A percentile compares a stretch with the other conserved stretches of the same genome.
Evolutionary conservation across 2,888 invertebrate genomes (phyloP).

Genomic region (Spisula subtruncata): DNA sequence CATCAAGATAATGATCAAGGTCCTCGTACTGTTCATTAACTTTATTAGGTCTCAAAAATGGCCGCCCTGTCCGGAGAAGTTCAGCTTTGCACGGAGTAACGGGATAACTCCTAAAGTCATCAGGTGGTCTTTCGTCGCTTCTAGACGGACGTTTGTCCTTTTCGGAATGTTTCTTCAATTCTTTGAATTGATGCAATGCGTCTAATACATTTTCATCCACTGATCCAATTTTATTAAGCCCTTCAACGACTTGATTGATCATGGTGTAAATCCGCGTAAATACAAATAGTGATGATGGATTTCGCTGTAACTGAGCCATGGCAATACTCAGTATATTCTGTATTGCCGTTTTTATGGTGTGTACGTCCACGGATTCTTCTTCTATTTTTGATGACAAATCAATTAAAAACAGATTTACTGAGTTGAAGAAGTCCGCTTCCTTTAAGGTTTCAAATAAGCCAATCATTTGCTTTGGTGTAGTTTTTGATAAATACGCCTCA

Average conservation of each 20-base stretch:
- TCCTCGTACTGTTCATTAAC: slow-evolving; percentile 90
- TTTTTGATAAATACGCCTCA: neutral
- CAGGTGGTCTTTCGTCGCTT: slow-evolving; percentile 32
- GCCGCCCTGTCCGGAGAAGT: slow-evolving; percentile 79
- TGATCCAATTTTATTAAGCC: neutral
- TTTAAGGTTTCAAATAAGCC: slow-evolving; percentile 30
- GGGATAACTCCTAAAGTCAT: slow-evolving; percentile 56
- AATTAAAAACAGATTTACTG: slow-evolving; percentile 9
- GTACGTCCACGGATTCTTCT: neutral
- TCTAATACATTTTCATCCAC: slow-evolving; percentile 8
- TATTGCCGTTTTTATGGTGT: neutral
- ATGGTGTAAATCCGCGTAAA: slow-evolving; percentile 27
- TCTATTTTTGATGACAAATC: neutral
- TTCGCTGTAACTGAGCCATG: slow-evolving; percentile 28
- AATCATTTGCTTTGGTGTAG: slow-evolving; percentile 3
- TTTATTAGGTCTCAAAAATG: slow-evolving; percentile 90
- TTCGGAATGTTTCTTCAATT: neutral
- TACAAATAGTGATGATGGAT: slow-evolving; percentile 33
- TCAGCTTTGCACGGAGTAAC: slow-evolving; percentile 83
- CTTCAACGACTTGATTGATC: slow-evolving; percentile 29
- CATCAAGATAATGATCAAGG: slow-evolving; percentile 92
- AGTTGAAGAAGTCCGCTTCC: slow-evolving; percentile 29
- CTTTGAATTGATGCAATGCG: neutral
- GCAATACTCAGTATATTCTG: slow-evolving; percentile 25
- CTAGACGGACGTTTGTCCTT: neutral